Base-by-base conservation (phyloP, 2,888 invertebrate species). In the Gibbula magus region DNA sequence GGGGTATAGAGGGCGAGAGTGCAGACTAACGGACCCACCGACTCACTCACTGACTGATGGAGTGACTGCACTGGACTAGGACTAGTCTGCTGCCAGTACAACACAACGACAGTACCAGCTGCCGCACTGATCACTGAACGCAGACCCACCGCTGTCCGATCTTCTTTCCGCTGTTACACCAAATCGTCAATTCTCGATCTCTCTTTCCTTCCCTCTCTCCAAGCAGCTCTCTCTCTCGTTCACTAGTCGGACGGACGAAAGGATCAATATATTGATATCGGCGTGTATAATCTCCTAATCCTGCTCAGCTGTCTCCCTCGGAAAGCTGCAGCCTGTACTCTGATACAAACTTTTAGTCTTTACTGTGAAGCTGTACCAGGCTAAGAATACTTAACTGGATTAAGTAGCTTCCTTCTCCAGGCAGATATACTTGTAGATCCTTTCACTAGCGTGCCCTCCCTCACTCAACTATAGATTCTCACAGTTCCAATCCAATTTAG, bases 231-330 rank as follows among this genome's bases (percentile, higher is more conserved):
- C 22, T 61, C 61, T 25, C 61, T 61, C 61, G 22, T 61, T 61
- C 61, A 61, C 29, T 29, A 16, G 61, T 13, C 61, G 25, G 45
- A 45, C 1, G 45, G 45, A 45, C 45, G 45, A 4, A 29, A 3
- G 61, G 61, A 61, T 61, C 61, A 61, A 61, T 61, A 61, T 61
- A 61, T 61, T 61, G 61, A 61, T 61, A 61, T 61, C 61, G 18
- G 61, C 29, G 61, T 61, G 61, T 29, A 61, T 61, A 61, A 61
- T 61, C 61, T 61, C 61, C 61, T 61, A 61, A 61, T 61, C 61
- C 61, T 25, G 61, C 61, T 61, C 61, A 61, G 61, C 61, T 61
- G 61, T 61, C 61, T 61, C 29, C 61, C 61, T 16, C 45, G 13
- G 45, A 45, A 61, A 29, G 25, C 61, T 61, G 29, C 61, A 61